A percentile compares a stretch with the other conserved stretches of the same genome.
Evolutionary conservation across 2,797 vertebrate species (phyloP).

Genomic region (Chelon labrosus): DNA sequence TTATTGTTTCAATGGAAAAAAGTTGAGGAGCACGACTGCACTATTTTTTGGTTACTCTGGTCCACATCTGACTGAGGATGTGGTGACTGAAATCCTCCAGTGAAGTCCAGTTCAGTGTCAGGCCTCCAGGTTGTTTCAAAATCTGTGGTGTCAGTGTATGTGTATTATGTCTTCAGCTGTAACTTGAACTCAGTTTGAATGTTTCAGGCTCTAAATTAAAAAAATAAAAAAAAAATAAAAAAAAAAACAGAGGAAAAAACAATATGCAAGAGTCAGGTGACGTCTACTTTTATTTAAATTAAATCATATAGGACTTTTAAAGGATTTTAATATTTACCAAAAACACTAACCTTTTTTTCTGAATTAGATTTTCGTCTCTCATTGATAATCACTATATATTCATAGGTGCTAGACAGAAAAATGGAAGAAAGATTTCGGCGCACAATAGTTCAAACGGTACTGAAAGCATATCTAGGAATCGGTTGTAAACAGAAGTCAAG

Average conservation of each 20-base stretch:
- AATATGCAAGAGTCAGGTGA: conserved; percentile 72
- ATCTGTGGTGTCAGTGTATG: conserved; percentile 1
- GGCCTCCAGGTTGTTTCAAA: too few species aligned
- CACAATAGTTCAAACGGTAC: conserved; percentile 77
- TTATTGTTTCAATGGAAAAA: neutral
- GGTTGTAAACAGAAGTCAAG: conserved; percentile 90
- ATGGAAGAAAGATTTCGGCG: conserved; percentile 63
- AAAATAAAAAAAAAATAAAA: neutral
- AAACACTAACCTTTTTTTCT: conserved; percentile 79
- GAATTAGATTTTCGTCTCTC: conserved; percentile 82
- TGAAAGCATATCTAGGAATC: conserved; percentile 75
- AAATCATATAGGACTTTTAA: conserved; percentile 86
- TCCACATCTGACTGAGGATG: neutral
- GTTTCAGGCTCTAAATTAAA: neutral
- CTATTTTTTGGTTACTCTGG: too few species aligned
- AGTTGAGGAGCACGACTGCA: neutral
- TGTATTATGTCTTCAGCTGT: neutral
- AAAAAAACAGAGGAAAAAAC: conserved; percentile 45
- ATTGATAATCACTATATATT: conserved; percentile 83
- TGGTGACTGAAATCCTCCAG: neutral
- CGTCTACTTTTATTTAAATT: conserved; percentile 90
- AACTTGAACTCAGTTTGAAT: neutral
- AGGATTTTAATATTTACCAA: conserved; percentile 85
- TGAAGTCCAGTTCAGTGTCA: neutral
- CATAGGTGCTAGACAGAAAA: conserved; percentile 76